A percentile compares a stretch with the other conserved stretches of the same genome.
These are phyloP conservation scores for Tillus elongatus DNA, from an alignment of 2,888 invertebrate species.

Conservation along the genomic window DNA sequence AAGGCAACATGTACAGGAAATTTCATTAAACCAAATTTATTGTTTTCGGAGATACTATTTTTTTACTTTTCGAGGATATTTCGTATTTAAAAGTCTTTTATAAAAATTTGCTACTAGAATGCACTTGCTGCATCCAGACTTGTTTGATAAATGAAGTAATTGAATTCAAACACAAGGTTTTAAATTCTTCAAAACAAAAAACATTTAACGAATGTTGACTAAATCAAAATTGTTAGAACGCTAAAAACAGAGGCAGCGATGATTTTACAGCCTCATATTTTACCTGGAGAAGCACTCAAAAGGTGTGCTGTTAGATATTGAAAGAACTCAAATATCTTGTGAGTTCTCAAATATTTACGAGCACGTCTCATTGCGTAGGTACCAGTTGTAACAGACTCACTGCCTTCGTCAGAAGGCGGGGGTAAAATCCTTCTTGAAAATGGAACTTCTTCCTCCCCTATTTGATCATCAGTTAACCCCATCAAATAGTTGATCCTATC, in stretches of 20 bases:
- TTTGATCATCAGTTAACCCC: background rate
- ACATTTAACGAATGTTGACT: too few species aligned
- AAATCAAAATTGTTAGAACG: background rate
- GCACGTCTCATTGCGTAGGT: background rate
- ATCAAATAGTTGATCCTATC: background rate
- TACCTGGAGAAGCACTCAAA: slow-evolving; percentile 36
- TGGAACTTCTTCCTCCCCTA: background rate
- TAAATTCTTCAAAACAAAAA: too few species aligned
- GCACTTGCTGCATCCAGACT: too few species aligned
- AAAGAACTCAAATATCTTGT: slow-evolving; percentile 42
- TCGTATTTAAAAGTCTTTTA: too few species aligned
- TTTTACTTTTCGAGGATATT: too few species aligned
- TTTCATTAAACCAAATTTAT: too few species aligned
- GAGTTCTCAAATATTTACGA: slow-evolving; percentile 35
- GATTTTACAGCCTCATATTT: background rate
- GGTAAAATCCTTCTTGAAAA: too few species aligned
- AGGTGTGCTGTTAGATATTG: slow-evolving; percentile 43
- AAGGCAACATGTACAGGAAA: too few species aligned
- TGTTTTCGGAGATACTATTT: too few species aligned
- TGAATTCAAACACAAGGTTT: too few species aligned
- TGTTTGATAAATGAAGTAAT: too few species aligned
- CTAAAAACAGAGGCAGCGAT: background rate
- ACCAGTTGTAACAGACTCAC: background rate
- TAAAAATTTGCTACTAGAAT: too few species aligned
- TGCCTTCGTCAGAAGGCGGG: background rate